Evolutionary conservation across 1,140 invertebrate genomes (phyloP).

Genomic region (Calycopis cecrops): DNA sequence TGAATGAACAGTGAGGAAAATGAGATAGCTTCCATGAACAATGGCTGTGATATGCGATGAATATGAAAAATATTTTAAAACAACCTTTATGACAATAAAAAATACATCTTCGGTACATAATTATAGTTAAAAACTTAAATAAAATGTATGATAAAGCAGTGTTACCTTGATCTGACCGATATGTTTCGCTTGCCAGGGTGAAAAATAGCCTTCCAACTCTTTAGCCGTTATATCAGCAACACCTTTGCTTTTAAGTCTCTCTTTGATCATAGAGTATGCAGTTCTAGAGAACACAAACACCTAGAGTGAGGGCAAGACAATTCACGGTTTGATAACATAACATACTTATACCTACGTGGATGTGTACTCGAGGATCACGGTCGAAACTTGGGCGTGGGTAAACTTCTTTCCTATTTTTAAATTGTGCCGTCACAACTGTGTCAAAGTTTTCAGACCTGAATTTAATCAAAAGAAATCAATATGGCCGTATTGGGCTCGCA

Average conservation of each 20-base stretch:
- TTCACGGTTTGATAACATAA: constrained; percentile 31
- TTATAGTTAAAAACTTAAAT: no score
- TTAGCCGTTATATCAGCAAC: constrained; percentile 81
- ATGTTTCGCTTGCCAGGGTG: constrained; percentile 90
- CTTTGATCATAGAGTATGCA: constrained; percentile 87
- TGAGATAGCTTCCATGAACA: no score
- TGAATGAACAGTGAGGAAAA: no score
- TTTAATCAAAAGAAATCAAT: no score
- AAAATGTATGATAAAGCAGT: constrained; percentile 6
- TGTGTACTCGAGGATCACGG: constrained; percentile 40
- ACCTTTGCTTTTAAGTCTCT: constrained; percentile 84
- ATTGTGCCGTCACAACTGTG: no score
- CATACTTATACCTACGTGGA: constrained; percentile 3
- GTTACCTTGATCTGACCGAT: constrained; percentile 85
- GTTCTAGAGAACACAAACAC: constrained; percentile 90
- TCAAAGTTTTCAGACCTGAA: no score
- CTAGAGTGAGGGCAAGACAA: constrained; percentile 77
- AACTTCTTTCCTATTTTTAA: constrained; percentile 47
- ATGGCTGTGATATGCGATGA: no score
- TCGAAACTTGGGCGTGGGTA: constrained; percentile 31
- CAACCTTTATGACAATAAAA: no score
- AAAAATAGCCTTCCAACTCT: constrained; percentile 86
- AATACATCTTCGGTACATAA: no score
- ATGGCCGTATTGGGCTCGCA: no score
- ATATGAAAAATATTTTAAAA: no score